A percentile compares a stretch with the other conserved stretches of the same genome.
These are phyloP conservation scores for Hypselothyrea guttata DNA, from an alignment of 2,888 invertebrate genomes.

Conservation along the genomic window DNA sequence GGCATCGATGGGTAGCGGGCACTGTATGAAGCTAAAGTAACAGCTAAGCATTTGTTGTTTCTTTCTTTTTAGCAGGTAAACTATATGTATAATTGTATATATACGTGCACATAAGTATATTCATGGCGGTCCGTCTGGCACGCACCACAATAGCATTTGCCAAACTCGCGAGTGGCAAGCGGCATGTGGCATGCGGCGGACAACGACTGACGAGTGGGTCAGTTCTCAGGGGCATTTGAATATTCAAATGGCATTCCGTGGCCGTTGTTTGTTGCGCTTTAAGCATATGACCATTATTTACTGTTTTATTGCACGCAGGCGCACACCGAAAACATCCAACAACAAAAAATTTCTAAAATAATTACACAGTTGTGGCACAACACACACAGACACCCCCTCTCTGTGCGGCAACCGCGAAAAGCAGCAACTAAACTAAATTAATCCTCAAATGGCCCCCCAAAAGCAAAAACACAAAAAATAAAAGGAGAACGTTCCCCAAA, in stretches of 20 bases:
- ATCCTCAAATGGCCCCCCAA: slow-evolving; percentile 64
- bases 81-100: slow-evolving; percentile 16
- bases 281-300: slow-evolving; percentile 75
- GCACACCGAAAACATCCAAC: slow-evolving; percentile 25
- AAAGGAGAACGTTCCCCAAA: slow-evolving; percentile 45
- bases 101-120: slow-evolving; percentile 1
- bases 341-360: slow-evolving; percentile 67
- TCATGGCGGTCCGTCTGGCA: slow-evolving; percentile 30
- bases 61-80: slow-evolving; percentile 32
- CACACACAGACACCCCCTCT: slow-evolving; percentile 16
- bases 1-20: slow-evolving; percentile 18
- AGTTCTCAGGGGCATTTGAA: slow-evolving; percentile 73
- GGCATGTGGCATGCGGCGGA: slow-evolving; percentile 21
- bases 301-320: slow-evolving; percentile 74
- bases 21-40: not conserved
- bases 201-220: slow-evolving; percentile 6
- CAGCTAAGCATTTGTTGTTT: slow-evolving; percentile 37
- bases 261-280: slow-evolving; percentile 61
- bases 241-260: slow-evolving; percentile 66
- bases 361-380: slow-evolving; percentile 65
- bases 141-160: slow-evolving; percentile 42
- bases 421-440: slow-evolving; percentile 55
- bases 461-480: too few species aligned
- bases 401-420: slow-evolving; percentile 22
- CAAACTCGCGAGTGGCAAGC: slow-evolving; percentile 10